These are phyloP conservation scores for Porphyrio hochstetteri DNA, from an alignment of 2,113 vertebrate species.

Conservation along the genomic window DNA sequence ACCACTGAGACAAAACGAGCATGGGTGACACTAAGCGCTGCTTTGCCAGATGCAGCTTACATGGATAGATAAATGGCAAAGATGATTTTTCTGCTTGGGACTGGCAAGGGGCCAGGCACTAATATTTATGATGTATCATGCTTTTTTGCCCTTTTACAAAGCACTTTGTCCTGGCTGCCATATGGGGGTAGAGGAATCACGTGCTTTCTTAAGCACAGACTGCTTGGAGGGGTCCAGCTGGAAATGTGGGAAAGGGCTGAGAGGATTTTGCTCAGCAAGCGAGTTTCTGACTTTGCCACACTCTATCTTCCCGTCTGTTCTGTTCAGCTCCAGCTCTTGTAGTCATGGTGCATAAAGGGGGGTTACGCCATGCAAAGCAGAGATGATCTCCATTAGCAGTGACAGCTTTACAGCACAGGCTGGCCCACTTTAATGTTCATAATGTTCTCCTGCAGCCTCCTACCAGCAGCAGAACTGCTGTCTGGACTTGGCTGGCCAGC, in stretches of 20 bases:
- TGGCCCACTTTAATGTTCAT: neutral
- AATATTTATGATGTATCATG: conserved; percentile 6
- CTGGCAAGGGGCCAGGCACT: conserved; percentile 33
- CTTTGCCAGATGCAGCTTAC: conserved; percentile 19
- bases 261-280: neutral
- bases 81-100: neutral
- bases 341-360: neutral
- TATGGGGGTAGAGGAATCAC: neutral
- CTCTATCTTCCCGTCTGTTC: neutral
- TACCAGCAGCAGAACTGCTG: neutral
- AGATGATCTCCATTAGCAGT: conserved; percentile 16
- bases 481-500: neutral
- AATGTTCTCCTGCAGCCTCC: neutral
- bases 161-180: neutral
- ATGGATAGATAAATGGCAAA: neutral
- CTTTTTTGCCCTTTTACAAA: neutral
- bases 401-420: conserved; percentile 25
- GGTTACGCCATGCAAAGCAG: neutral
- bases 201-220: neutral
- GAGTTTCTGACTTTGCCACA: neutral
- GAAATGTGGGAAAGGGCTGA: neutral
- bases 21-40: neutral
- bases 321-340: neutral
- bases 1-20: neutral
- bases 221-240: neutral